Evolutionary conservation across 1,140 invertebrate species (phyloP).

Genomic region (Papilio aristodemus): DNA sequence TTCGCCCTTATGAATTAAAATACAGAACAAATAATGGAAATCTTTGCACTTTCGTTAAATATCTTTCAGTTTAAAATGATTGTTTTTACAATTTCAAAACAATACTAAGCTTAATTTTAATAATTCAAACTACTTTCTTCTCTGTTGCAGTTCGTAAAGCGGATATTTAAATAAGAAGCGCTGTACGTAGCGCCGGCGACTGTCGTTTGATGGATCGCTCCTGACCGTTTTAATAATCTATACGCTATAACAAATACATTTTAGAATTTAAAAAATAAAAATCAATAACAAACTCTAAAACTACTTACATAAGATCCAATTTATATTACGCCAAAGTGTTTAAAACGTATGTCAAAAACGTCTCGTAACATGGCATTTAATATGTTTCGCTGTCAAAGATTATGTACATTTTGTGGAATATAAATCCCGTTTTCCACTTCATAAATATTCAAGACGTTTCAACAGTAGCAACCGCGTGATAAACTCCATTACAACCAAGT

Average conservation of each 20-base stretch:
- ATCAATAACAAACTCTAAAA: slow-evolving; percentile 33
- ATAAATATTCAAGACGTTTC: slow-evolving; percentile 40
- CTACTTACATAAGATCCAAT: slow-evolving; percentile 23
- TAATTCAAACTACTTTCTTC: neutral
- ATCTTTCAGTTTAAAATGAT: no score
- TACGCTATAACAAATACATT: slow-evolving; percentile 32
- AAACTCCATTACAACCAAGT: slow-evolving; percentile 41
- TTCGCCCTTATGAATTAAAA: no score
- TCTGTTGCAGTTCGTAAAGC: slow-evolving; percentile 33
- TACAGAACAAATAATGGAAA: no score
- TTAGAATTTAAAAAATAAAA: slow-evolving; percentile 25
- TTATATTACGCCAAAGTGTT: neutral
- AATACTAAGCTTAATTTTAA: no score
- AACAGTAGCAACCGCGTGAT: slow-evolving; percentile 36
- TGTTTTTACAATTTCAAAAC: no score
- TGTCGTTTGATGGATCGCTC: slow-evolving; percentile 70
- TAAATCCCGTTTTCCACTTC: slow-evolving; percentile 36
- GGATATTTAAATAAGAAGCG: slow-evolving; percentile 69
- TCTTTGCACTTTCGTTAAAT: no score
- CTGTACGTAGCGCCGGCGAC: slow-evolving; percentile 51
- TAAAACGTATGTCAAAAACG: neutral
- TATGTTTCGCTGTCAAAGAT: slow-evolving; percentile 47
- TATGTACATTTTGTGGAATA: slow-evolving; percentile 33
- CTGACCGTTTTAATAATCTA: slow-evolving; percentile 67
- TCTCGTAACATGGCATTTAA: slow-evolving; percentile 36